Evolutionary conservation across 1,140 invertebrate genomes (phyloP), one percentile per base, ranked within the genome.

Genomic region (Stenopsyche tienmushanensis): DNA sequence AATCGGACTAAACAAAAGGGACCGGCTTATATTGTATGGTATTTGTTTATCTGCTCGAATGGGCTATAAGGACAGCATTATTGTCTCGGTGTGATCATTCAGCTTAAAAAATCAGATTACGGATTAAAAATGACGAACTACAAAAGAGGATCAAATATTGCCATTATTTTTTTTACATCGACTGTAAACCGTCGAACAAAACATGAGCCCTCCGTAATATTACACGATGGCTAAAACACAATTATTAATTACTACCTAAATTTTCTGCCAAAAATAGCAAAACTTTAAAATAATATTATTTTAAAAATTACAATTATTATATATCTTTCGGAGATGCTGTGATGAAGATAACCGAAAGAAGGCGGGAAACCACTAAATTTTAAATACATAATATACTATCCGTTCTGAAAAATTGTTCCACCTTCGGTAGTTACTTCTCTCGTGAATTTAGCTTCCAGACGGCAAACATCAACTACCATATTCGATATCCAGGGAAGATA

Each of bases 1-100:
- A 65, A 65, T 62, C 52, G 58, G n/a, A 29, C 21, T 20, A 49
- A 62, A 44, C 39, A 65, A 64, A 65, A 39, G 64, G 25, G 47
- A 50, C 24, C 13, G 64, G 47, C 47, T 65, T 50, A n/a, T n/a
- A n/a, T 58, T 52, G 64, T 59, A 58, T n/a, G n/a, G 64, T 65
- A 57, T 65, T 65, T 65, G 64, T 68, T 64, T 68, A 68, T 64
- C 66, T 59, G 62, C 26, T 25, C 64, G 45, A 68, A 68, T 64
- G 64, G 57, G 20, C 62, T 42, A 52, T 68, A 64, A 62, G 62
- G 58, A 68, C 54, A 17, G 21, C 52, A 8, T 57, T 57, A 57
- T 57, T 57, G 54, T 57, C 54, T 34, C 54, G 34, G 21, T 13
- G 54, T 15, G 29, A 42, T 57, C 39, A 29, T 57, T 24, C 15